Base-by-base conservation (phyloP, 2,797 vertebrate species). In the Anableps anableps region DNA sequence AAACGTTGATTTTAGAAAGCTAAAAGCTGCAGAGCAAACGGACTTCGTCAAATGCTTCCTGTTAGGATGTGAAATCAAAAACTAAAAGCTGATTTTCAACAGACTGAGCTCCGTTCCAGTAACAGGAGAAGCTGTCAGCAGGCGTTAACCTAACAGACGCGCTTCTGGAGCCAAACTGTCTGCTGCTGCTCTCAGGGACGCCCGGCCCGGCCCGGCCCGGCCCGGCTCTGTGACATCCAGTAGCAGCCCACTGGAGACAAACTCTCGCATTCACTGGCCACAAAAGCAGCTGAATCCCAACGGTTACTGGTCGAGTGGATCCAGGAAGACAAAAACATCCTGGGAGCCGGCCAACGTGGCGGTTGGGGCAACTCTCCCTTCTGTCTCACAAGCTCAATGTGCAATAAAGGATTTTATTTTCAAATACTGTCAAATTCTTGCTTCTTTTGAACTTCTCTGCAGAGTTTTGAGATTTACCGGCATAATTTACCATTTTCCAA, bases 51-150 rank as follows among this genome's bases (percentile, higher is more conserved):
- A 23, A 19, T 23, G 26, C 4, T 36, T 29, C 8, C 29, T 64
- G 23, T 48, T 14, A 29, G 29, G 58, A 50, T 17, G 2, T 73
- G 68, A 16, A 47, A 45, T 4, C 1, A 31, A 10, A 51, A 64
- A 66, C 36, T 11, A 78, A 83, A 70, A 74, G 4, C 11, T n/a
- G 0, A 21, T 26, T 50, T 17, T 11, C 1, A 23, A 36, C 23
- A 19, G 51, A 38, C 23, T 0, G 1, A 6, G 75, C 74, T 60
- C 58, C 51, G 60, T 85, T 85, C 74, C 66, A 45, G 68, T 1
- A 79, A 77, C 51, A 23, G 47, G 45, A 75, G 80, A 78, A 71
- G 81, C 79, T 70, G 80, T 82, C 85, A 82, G 83, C 71, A 60
- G 72, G 43, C 62, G 0, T 80, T 53, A 89, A 85, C 75, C 76